Evolutionary conservation across 35 echinoderm and acorn worm genomes (phyloP), one percentile per base, ranked within the genome.

Genomic region (Amphiura filiformis): DNA sequence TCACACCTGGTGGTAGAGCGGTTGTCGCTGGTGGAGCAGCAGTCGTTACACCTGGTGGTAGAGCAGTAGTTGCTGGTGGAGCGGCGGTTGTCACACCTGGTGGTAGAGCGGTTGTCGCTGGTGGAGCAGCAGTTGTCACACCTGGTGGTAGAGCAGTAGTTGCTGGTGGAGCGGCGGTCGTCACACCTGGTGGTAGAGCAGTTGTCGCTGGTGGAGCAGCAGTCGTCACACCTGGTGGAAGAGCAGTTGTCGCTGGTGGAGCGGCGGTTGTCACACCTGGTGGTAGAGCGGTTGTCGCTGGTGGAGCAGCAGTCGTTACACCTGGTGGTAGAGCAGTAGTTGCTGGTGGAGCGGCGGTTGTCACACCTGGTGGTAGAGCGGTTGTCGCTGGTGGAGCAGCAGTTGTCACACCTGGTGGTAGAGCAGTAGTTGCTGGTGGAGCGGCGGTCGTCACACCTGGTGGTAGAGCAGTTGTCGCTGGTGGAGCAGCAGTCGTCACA

Each of bases 1-100:
- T 79, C 34, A 79, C 77, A 18, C 33, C 15, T 79, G 34, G 77
- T 79, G 77, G 41, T n/a, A n/a, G n/a, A n/a, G n/a, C n/a, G n/a
- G n/a, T n/a, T n/a, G n/a, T n/a, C n/a, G n/a, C n/a, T n/a, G n/a
- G n/a, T 47, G 83, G 49, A 32, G 83, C 36, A 15, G 57, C 34
- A 9, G 41, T 47, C 17, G 41, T 47, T 47, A 47, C 41, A 9
- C 41, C 41, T 47, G 41, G 41, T 47, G 41, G 41, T 47, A 17
- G 41, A 47, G 41, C 41, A 47, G n/a, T 23, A 9, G 75, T 77
- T 9, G 75, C 20, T 80, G 78, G 78, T 36, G 34, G 78, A 33
- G 28, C 28, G 0, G 78, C 20, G n/a, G 34, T 80, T 31, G 78
- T 80, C 4, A 47, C 17, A 4, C 41, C 1, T 34, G 18, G 26